Conservation (phyloP, 2,113 vertebrate genomes). For the Echinops telfairi region DNA sequence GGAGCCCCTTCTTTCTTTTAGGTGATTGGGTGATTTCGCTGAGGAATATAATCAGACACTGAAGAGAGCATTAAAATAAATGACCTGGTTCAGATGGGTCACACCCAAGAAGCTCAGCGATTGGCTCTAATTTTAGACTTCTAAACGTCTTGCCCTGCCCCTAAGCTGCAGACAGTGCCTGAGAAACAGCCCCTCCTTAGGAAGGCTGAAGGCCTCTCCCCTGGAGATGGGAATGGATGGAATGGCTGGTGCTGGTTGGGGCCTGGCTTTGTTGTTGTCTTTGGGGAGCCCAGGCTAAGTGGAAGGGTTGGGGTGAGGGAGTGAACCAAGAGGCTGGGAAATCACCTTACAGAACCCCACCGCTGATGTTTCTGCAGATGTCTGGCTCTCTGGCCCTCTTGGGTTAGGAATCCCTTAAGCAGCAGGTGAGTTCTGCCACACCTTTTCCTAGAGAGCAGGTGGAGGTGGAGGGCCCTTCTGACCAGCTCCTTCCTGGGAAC, state of each 20-base stretch:
- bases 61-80: neutral
- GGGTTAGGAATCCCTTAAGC: neutral
- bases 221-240: neutral
- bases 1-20: neutral
- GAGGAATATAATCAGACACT: slow-evolving; percentile 2
- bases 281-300: neutral
- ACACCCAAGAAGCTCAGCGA: slow-evolving; percentile 4
- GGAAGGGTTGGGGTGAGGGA: neutral
- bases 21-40: slow-evolving; percentile 7
- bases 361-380: neutral
- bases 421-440: neutral
- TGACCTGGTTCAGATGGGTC: slow-evolving; percentile 48
- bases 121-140: neutral
- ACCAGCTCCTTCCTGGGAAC: neutral
- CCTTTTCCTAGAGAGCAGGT: neutral
- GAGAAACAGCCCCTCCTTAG: neutral
- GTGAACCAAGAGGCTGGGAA: neutral
- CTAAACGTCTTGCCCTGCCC: neutral
- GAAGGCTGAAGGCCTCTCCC: neutral
- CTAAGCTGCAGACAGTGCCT: neutral
- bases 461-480: neutral
- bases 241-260: neutral
- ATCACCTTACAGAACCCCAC: neutral
- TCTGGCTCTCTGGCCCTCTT: neutral
- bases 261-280: neutral